Evolutionary conservation across 1,140 invertebrate species (phyloP), one percentile per base, ranked within the genome.

Genomic region (Drosophila teissieri): DNA sequence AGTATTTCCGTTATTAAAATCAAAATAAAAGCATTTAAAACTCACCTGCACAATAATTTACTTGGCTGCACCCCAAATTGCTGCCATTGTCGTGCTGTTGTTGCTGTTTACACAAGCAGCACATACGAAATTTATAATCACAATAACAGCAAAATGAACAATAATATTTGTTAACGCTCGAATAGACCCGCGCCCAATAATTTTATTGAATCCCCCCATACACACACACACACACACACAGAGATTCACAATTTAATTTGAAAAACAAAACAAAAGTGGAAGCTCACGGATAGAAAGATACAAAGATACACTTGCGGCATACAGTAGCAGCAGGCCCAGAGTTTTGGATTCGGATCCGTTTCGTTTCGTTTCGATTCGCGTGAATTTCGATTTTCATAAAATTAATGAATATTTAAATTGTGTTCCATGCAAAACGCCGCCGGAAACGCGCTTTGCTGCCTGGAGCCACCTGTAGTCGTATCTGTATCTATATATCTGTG

Each of bases 151-250:
- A 89, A 90, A 84, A 90, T 89, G 74, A 89, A 89, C 85, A 89
- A 89, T 89, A 90, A 89, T 89, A 89, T 90, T 89, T 90, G 80
- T 89, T 89, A 89, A 89, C 85, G 85, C 85, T 89, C 78, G 86
- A 90, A 62, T 81, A 90, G 85, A 72, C 85, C 81, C 85, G 86
- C 85, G 75, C 85, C 85, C 85, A 89, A 89, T 90, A 89, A 89
- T 84, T 89, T 89, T 89, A 90, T 89, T 90, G 84, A 89, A 80
- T 85, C 73, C 45, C 45, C 54, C 64, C 51, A 57, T 56, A 34
- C 7, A 31, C 31, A 31, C 31, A 8, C 27, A 31, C 27, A 31
- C 42, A 57, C 34, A 61, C 51, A 57, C 24, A 44, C 15, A 44
- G 15, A 44, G 8, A 61, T 37, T 45, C 54, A 58, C 46, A 69